phyloP scores from a whole-genome alignment of 2,888 invertebrate genomes.

The Scaptodrosophila latifasciaeformis region DNA sequence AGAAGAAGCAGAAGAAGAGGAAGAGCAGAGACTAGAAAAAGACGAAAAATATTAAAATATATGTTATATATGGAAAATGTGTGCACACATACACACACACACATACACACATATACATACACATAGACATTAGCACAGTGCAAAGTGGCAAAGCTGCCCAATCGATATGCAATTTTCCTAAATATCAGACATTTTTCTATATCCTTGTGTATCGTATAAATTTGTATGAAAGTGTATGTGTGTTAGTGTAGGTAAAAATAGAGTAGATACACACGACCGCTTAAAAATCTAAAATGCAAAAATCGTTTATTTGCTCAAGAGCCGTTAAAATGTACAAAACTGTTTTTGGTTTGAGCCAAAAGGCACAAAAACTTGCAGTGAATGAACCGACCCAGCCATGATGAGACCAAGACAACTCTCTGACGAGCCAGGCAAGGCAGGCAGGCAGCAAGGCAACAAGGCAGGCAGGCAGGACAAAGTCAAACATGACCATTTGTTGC shows the following conservation, averaged over 20 bases:
- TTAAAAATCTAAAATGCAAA: slow-evolving; percentile 63
- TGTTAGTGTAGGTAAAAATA: no score
- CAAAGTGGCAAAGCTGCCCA: slow-evolving; percentile 33
- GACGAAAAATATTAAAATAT: slow-evolving; percentile 27
- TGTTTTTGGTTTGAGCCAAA: background rate
- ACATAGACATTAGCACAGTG: slow-evolving; percentile 8
- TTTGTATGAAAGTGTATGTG: background rate
- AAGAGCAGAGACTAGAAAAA: no score
- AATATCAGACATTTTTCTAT: slow-evolving; percentile 41
- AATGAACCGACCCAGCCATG: no score
- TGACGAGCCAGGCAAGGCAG: no score
- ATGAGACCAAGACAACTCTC: no score
- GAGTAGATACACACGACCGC: slow-evolving; percentile 27
- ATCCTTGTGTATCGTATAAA: no score
- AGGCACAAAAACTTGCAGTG: background rate
- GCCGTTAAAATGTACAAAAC: slow-evolving; percentile 61
- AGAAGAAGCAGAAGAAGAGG: slow-evolving; percentile 1
- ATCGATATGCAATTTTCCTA: slow-evolving; percentile 58
- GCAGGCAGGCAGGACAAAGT: slow-evolving; percentile 51
- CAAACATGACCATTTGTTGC: slow-evolving; percentile 63
- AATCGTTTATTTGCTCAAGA: slow-evolving; percentile 64
- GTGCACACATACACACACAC: slow-evolving; percentile 4
- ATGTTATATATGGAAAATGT: slow-evolving; percentile 12
- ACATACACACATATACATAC: slow-evolving; percentile 3
- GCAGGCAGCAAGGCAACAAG: slow-evolving; percentile 14